phyloP scores from a whole-genome alignment of 2,888 invertebrate genomes.

The Busseola fusca region DNA sequence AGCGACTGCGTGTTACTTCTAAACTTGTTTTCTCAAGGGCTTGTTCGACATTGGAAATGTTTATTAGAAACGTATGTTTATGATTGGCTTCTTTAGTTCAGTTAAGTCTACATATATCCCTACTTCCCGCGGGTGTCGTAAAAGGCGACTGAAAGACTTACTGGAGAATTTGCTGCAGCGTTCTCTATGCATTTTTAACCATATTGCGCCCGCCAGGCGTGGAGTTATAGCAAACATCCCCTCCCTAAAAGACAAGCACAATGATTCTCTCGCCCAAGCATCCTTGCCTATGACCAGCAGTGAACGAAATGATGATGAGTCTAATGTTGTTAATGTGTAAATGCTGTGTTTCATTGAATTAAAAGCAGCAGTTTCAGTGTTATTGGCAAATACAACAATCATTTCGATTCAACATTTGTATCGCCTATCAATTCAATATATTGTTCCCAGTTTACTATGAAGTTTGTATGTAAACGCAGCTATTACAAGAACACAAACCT shows the following conservation, averaged over 20 bases:
- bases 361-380: background rate
- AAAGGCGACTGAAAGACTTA: background rate
- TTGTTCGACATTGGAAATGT: conserved; percentile 20
- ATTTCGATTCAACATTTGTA: conserved; percentile 3
- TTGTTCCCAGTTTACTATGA: background rate
- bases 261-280: background rate
- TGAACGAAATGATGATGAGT: background rate
- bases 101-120: background rate
- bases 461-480: conserved; percentile 31
- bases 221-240: background rate
- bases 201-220: background rate
- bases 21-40: conserved; percentile 44
- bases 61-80: conserved; percentile 14
- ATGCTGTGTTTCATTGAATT: conserved; percentile 2
- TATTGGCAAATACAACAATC: background rate
- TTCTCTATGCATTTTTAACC: background rate
- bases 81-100: conserved; percentile 2
- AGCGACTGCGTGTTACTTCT: conserved; percentile 41
- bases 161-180: background rate
- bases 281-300: background rate
- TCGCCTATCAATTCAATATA: conserved; percentile 16
- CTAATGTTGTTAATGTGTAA: too few species aligned
- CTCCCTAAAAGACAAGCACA: background rate
- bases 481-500: conserved; percentile 26
- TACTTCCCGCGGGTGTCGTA: background rate